These are phyloP conservation scores for Siniperca chuatsi DNA, from an alignment of 2,113 vertebrate species.

Conservation along the genomic window DNA sequence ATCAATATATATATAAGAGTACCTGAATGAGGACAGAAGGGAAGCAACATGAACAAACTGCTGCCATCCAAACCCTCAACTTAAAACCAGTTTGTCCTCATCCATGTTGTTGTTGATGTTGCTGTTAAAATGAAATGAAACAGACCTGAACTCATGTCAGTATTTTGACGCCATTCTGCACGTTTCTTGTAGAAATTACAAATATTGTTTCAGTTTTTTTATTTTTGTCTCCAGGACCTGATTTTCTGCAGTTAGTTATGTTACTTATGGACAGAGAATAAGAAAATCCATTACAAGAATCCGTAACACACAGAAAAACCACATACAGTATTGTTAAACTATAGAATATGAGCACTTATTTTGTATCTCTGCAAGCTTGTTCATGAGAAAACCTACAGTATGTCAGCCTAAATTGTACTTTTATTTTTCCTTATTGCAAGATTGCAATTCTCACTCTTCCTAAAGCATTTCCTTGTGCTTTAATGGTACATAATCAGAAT, in stretches of 20 bases:
- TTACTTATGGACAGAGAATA: not conserved
- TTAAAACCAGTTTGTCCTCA: not conserved
- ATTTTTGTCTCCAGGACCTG: not conserved
- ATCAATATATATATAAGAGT: not conserved
- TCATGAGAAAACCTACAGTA: not conserved
- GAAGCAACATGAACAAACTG: not conserved
- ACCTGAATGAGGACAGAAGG: constrained; percentile 36
- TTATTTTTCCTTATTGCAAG: not conserved
- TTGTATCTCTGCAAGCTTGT: not conserved
- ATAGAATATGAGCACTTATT: not conserved
- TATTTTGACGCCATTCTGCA: not conserved
- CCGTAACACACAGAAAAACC: too few species aligned
- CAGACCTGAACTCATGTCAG: not conserved
- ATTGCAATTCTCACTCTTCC: not conserved
- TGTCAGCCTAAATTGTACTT: too few species aligned
- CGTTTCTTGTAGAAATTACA: not conserved
- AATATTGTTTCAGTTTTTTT: not conserved
- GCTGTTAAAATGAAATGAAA: not conserved
- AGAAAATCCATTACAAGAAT: not conserved
- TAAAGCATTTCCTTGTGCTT: constrained; percentile 20
- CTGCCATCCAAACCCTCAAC: not conserved
- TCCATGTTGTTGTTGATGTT: too few species aligned
- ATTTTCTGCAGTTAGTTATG: too few species aligned
- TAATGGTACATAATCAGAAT: constrained; percentile 44
- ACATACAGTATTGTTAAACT: not conserved